Evolutionary conservation across 2,888 invertebrate genomes (phyloP), one percentile per base, ranked within the genome.

Genomic region (Phragmatobia fuliginosa): DNA sequence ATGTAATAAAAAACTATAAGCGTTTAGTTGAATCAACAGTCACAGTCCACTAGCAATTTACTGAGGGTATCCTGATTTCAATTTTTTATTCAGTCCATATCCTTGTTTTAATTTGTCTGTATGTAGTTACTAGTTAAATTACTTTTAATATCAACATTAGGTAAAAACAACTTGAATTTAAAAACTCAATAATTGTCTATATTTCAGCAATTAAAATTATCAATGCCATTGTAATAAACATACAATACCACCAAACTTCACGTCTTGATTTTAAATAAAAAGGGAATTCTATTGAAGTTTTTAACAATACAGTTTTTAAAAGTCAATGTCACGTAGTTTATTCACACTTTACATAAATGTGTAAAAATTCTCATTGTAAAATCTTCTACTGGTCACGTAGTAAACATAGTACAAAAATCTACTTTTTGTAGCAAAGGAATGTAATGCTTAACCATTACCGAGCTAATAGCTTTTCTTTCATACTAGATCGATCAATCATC

Each of bases 161-260:
- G n/a, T n/a, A n/a, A n/a, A n/a, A n/a, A n/a, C n/a, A n/a, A n/a
- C n/a, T n/a, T n/a, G n/a, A n/a, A n/a, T n/a, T n/a, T n/a, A 21
- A 45, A 45, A 21, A 45, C 7, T 7, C 7, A 45, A 7, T 45
- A 59, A 59, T 59, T 32, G 32, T 32, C 1, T 21, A 18, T 32
- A 62, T 41, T 45, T 41, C 5, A 45, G 31, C 41, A 62, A 62
- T 45, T 41, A 45, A 45, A 62, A 45, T 62, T 0, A 63, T 49
- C n/a, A 49, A 32, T 21, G n/a, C 31, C 32, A 41, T 63, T 63
- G 32, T 63, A 14, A 28, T 63, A 41, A 28, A n/a, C 14, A 49
- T 5, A 49, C 63, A 63, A 45, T 32, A 49, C 32, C 28, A 10
- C 8, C 32, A 7, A n/a, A 63, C 32, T 32, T 6, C 28, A 28